A percentile compares a stretch with the other conserved stretches of the same genome.
Conservation (phyloP, 2,797 vertebrate species). For the Gallinago nigripennis region DNA sequence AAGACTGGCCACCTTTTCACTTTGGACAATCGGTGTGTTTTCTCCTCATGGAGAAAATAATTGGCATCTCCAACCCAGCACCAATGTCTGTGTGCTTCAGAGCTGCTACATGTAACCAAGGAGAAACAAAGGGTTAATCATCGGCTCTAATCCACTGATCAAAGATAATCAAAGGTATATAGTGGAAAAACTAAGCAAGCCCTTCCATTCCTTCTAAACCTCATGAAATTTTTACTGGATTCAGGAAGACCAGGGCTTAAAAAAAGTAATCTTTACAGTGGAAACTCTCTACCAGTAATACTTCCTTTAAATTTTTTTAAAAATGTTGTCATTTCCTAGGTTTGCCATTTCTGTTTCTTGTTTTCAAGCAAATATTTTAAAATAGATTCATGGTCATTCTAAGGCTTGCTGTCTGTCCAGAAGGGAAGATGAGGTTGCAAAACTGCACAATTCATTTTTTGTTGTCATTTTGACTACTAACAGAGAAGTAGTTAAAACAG, state of each 20-base stretch:
- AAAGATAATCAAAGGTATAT: neutral
- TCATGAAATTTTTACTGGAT: neutral
- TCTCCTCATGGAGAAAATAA: neutral
- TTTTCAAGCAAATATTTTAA: neutral
- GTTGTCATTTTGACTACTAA: neutral
- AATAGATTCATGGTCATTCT: neutral
- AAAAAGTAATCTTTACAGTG: neutral
- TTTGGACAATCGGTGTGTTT: neutral
- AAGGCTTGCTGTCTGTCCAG: neutral
- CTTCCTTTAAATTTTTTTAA: neutral
- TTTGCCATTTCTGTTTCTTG: neutral
- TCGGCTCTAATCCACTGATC: neutral
- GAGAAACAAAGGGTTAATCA: neutral
- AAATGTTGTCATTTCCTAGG: neutral
- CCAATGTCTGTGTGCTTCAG: neutral
- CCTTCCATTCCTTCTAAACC: neutral
- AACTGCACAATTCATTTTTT: neutral
- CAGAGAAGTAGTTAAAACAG: neutral
- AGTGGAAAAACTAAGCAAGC: neutral
- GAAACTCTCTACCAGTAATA: neutral
- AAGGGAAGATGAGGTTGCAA: neutral
- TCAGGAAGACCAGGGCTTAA: neutral
- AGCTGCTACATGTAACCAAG: neutral
- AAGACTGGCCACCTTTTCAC: neutral
- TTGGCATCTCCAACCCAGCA: neutral